Evolutionary conservation across 2,888 invertebrate genomes (phyloP).

Genomic region (Cantharis flavilabris): DNA sequence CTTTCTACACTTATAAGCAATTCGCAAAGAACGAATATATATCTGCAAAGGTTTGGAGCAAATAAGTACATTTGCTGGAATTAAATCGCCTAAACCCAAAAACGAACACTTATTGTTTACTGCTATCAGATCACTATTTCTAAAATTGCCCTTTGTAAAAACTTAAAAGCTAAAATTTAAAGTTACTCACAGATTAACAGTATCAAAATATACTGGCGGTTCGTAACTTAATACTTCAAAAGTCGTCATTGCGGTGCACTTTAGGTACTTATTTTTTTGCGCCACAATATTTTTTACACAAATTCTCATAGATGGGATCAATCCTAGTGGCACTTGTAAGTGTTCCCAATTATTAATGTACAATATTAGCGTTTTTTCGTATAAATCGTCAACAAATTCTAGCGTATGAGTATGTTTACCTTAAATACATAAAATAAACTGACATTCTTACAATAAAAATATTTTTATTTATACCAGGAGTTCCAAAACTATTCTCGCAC

Average conservation of each 20-base stretch:
- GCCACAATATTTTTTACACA: slow-evolving; percentile 32
- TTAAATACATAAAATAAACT: not conserved
- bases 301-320: slow-evolving; percentile 35
- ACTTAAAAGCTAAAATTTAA: not conserved
- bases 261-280: slow-evolving; percentile 35
- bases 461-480: slow-evolving; percentile 26
- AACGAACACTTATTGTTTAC: slow-evolving; percentile 7
- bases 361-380: slow-evolving; percentile 21
- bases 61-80: slow-evolving; percentile 13
- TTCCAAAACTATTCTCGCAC: slow-evolving; percentile 30
- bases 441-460: not conserved
- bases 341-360: slow-evolving; percentile 37
- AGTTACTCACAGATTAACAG: slow-evolving; percentile 37
- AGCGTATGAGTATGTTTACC: slow-evolving; percentile 14
- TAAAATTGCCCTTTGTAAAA: not conserved
- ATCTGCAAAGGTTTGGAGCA: slow-evolving; percentile 1
- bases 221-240: slow-evolving; percentile 35
- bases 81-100: slow-evolving; percentile 18
- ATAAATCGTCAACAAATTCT: slow-evolving; percentile 8
- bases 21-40: slow-evolving; percentile 13
- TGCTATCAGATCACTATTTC: not conserved
- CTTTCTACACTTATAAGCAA: not conserved
- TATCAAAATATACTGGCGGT: slow-evolving; percentile 29
- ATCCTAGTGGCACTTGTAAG: slow-evolving; percentile 33
- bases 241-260: slow-evolving; percentile 33